Evolutionary conservation across 2,888 invertebrate genomes (phyloP), one percentile per base, ranked within the genome.

Genomic region (Gastrophysa polygoni): DNA sequence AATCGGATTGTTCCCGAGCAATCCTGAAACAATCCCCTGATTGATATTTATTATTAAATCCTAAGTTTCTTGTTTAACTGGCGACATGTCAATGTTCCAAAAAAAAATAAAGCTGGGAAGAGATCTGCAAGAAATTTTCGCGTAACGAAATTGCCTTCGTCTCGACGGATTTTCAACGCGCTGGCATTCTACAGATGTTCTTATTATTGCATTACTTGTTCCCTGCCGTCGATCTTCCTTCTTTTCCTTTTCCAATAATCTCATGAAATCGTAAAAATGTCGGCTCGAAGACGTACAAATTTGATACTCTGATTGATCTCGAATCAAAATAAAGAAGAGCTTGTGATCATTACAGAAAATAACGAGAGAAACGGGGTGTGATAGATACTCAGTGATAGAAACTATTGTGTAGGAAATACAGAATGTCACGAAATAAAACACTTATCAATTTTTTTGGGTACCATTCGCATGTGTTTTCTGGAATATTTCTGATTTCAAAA

Each of bases 101-200:
- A 32, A 32, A 32, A 32, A 32, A 32, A 32, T 32, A 32, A 32
- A 32, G 6, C 29, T 2, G 6, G 10, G 10, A 32, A 32, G 29
- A 32, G 29, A 32, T 60, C 55, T 60, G 55, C 60, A 60, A 60
- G 60, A 55, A 60, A 60, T 60, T 60, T 60, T 56, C 59, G 29
- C 49, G 60, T 60, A 60, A 60, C 56, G 60, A 60, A 60, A 60
- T 60, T 60, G 60, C 60, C 60, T 60, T n/a, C 43, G 60, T 56
- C 56, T 60, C 60, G 55, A 50, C 60, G 60, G 60, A 60, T 60
- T 60, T 55, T 32, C 29, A 32, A 32, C 29, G 29, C 29, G 5
- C 29, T 10, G 29, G 29, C 29, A 32, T 32, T 10, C 29, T 32
- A 32, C 59, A 59, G 59, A 54, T 59, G 55, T 48, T 59, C 54